Evolutionary conservation across 2,113 vertebrate species (phyloP), one percentile per base, ranked within the genome.

Genomic region (Alosa alosa): DNA sequence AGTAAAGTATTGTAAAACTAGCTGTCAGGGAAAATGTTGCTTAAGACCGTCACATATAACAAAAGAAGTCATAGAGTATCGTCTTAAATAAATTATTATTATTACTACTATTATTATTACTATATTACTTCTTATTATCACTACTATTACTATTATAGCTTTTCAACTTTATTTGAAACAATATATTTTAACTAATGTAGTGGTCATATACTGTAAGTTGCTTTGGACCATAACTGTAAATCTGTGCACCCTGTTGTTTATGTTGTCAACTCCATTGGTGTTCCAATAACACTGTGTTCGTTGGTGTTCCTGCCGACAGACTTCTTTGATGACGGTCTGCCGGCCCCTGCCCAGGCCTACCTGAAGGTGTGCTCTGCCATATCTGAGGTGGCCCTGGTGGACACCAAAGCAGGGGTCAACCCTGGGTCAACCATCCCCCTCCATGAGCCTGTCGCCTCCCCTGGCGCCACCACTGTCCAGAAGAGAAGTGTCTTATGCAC

Each of bases 261-360:
- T 68, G 31, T 31, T 31, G 31, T 31, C 31, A 83, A n/a, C 22
- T 86, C 44, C 22, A 45, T 4, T 83, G 86, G 57, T 60, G 1
- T 89, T 41, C 18, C 13, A 44, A 44, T 44, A 44, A 44, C 41
- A 44, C 41, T 44, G 41, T 44, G 41, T 44, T 44, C 41, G 41
- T 44, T 44, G 41, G 41, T 60, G 1, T 89, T 41, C 18, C 13
- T 89, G 57, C 60, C 31, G 83, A 31, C 84, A 91, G 95, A 95
- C 88, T 92, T 95, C 47, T 96, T 96, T 6, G 95, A 95, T 44
- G 95, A 96, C 2, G 50, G 91, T 25, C 89, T 96, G 39, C 93
- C 95, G 50, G 90, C 91, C 55, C 95, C 95, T 0, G 95, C 94
- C 52, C 94, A 96, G 92, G 95, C 95, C 0, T 96, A 96, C 84